Percentiles rank a stretch among this genome's conserved stretches.
These are phyloP conservation scores for Stratiomys singularior DNA, from an alignment of 2,888 invertebrate genomes.

Conservation along the genomic window DNA sequence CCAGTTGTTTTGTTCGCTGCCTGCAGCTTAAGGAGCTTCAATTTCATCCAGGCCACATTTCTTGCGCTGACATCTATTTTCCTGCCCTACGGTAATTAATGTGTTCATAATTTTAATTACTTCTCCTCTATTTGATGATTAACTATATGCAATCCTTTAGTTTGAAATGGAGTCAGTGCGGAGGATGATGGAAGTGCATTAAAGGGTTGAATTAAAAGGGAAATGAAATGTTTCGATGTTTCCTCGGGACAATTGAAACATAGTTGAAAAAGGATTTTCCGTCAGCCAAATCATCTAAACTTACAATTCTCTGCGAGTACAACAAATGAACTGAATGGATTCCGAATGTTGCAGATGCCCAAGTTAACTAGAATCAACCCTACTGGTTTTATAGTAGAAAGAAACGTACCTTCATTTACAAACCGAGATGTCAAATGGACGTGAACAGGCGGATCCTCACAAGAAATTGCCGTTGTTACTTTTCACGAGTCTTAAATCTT, in stretches of 20 bases:
- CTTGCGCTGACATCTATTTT: conserved; percentile 42
- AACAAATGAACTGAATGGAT: too few species aligned
- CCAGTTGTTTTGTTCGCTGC: conserved; percentile 12
- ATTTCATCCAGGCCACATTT: conserved; percentile 2
- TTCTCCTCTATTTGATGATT: conserved; percentile 45
- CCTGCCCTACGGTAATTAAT: conserved; percentile 46
- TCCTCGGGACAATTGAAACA: too few species aligned
- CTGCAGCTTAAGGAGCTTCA: not conserved
- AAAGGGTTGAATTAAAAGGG: not conserved
- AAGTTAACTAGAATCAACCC: too few species aligned
- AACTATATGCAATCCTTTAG: conserved; percentile 26
- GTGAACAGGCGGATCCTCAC: conserved; percentile 36
- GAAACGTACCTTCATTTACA: conserved; percentile 11
- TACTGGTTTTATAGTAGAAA: not conserved
- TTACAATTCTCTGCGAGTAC: too few species aligned
- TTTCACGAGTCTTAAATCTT: conserved; percentile 38
- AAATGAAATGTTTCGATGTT: too few species aligned
- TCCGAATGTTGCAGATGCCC: too few species aligned
- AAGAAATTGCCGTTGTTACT: conserved; percentile 11
- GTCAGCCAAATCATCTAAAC: too few species aligned
- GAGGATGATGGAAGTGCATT: not conserved
- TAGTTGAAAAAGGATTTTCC: too few species aligned
- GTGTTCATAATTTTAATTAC: conserved; percentile 47
- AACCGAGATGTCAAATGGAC: conserved; percentile 32
- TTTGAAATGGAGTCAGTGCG: not conserved